Evolutionary conservation across 2,797 vertebrate species (phyloP), one percentile per base, ranked within the genome.

Genomic region (Tokudaia muenninki): DNA sequence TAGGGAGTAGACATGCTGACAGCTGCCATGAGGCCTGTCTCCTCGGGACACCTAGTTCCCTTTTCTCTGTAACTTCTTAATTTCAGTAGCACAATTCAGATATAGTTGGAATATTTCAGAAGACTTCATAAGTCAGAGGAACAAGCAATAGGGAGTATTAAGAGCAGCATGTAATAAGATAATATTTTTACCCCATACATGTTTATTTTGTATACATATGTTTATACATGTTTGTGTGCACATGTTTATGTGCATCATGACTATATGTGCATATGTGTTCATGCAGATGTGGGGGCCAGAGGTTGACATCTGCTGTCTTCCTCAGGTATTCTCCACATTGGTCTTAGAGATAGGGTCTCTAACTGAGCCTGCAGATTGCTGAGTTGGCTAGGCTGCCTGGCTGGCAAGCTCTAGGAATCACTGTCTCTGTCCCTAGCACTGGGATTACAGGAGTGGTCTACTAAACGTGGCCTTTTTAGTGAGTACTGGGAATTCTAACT

Each of bases 41-140:
- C 5, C 87, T 84, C 24, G 57, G 55, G 47, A 14, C 13, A 4
- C 52, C 77, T 92, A 26, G 3, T 90, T 90, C 41, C 41, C 24
- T 34, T 94, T 94, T 80, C 90, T 91, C n/a, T 9, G 22, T 22
- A 87, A 47, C 10, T 96, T 96, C 19, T 37, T 4, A n/a, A 0
- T 92, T 84, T 31, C 93, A 90, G 6, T 37, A 84, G 78, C n/a
- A 91, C 47, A 75, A 21, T 92, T 52, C 92, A 34, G 29, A 41
- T 88, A 67, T 79, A 37, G 55, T 26, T 94, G 59, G 50, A 74
- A 12, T 86, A 77, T 86, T 95, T 92, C 34, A 26, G 81, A 82
- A 88, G 86, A 82, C 41, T 90, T 65, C 21, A 57, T 93, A 92
- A 31, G n/a, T 75, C 77, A 70, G 29, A 83, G 34, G 29, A 72